Evolutionary conservation across 2,113 vertebrate genomes (phyloP).

Genomic region (Xenopus borealis): DNA sequence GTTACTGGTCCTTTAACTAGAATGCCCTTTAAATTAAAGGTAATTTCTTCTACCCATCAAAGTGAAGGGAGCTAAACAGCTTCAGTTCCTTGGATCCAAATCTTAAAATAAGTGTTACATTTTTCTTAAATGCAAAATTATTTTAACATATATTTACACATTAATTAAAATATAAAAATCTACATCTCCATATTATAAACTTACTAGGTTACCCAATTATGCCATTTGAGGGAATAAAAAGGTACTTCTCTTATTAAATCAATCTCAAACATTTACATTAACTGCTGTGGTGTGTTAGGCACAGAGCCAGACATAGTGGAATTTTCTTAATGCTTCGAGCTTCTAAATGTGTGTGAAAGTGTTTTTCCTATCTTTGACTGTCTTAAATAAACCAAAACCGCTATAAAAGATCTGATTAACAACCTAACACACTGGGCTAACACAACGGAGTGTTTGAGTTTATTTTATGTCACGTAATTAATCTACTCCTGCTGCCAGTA

Average conservation of each 20-base stretch:
- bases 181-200: conserved; percentile 1
- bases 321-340: conserved; percentile 45
- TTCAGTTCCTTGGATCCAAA: no score
- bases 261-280: conserved; percentile 1
- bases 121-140: no score
- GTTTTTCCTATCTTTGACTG: conserved; percentile 34
- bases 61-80: no score
- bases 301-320: conserved; percentile 44
- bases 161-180: not conserved
- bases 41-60: no score
- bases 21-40: no score
- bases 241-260: conserved; percentile 10
- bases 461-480: conserved; percentile 54
- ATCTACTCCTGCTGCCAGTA: conserved; percentile 56
- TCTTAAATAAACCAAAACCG: conserved; percentile 54
- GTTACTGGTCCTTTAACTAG: no score
- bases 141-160: conserved; percentile 1
- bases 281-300: conserved; percentile 32
- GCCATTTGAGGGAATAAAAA: conserved; percentile 14
- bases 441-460: conserved; percentile 54
- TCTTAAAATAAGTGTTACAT: no score
- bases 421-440: conserved; percentile 55
- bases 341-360: conserved; percentile 35
- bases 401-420: conserved; percentile 50
- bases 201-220: conserved; percentile 21